Conservation (phyloP, 2,797 vertebrate genomes). For the Betta splendens region DNA sequence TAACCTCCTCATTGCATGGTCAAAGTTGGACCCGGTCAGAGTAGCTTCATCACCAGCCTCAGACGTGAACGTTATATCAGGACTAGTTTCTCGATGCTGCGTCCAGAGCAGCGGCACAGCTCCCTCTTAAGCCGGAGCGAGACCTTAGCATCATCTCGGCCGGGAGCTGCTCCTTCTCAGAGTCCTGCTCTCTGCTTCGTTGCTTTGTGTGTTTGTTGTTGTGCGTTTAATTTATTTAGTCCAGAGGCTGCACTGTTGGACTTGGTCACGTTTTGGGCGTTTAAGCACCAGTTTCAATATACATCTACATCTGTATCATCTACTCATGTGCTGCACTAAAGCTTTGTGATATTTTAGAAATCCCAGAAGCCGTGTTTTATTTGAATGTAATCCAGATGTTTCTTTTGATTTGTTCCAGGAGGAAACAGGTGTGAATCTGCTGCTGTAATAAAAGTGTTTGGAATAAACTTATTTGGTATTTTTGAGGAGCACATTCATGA, state of each 20-base stretch:
- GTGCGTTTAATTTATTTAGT: background rate
- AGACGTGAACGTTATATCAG: constrained; percentile 11
- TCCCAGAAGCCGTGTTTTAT: constrained; percentile 23
- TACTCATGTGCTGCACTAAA: background rate
- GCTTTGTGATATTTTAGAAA: background rate
- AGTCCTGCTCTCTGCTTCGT: constrained; percentile 1
- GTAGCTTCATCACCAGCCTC: constrained; percentile 2
- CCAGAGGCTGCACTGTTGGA: background rate
- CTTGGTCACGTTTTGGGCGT: background rate
- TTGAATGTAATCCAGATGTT: constrained; percentile 20
- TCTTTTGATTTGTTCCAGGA: constrained; percentile 5
- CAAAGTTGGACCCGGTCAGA: background rate
- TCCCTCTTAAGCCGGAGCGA: constrained; percentile 27
- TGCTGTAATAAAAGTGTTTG: constrained; percentile 51
- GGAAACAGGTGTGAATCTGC: background rate
- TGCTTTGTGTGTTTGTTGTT: background rate
- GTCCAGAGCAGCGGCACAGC: constrained; percentile 7
- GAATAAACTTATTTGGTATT: constrained; percentile 21
- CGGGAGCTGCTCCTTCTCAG: constrained; percentile 5
- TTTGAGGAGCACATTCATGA: background rate
- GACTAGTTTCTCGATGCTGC: background rate
- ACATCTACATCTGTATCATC: too few relatives aligned
- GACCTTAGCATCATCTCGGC: constrained; percentile 9
- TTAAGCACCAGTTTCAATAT: too few relatives aligned
- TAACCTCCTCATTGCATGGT: constrained; percentile 24